Percentiles rank a stretch among this genome's conserved stretches.
Conservation (phyloP, 1,140 invertebrate genomes). For the Drosophila sp. region DNA sequence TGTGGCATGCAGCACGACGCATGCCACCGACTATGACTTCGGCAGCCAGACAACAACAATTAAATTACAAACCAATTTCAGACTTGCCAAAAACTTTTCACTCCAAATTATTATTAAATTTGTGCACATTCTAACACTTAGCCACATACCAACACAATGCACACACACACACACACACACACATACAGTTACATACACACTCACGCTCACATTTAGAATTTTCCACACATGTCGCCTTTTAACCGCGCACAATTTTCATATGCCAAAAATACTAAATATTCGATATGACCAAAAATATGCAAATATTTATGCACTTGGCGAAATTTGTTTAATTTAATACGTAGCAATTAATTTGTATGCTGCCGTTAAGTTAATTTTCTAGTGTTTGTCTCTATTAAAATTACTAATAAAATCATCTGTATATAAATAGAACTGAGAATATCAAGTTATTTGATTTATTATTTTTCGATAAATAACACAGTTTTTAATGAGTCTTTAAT, state of each 20-base stretch:
- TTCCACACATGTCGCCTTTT: conserved; percentile 73
- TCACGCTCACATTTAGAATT: conserved; percentile 20
- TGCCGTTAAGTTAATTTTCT: too few relatives aligned
- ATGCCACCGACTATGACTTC: not conserved
- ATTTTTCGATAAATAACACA: too few relatives aligned
- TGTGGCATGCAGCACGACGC: conserved; percentile 44
- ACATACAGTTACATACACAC: conserved; percentile 1
- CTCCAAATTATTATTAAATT: conserved; percentile 77
- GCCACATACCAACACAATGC: not conserved
- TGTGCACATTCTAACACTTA: conserved; percentile 30
- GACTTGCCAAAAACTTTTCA: conserved; percentile 38
- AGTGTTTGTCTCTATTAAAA: too few relatives aligned
- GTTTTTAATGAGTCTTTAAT: too few relatives aligned
- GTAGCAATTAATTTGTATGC: not conserved
- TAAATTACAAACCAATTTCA: conserved; percentile 80
- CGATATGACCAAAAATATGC: conserved; percentile 73
- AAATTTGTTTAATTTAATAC: not conserved
- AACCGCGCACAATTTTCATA: conserved; percentile 80
- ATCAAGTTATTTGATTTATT: too few relatives aligned
- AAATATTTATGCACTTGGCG: conserved; percentile 33
- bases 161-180: not conserved
- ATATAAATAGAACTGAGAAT: too few relatives aligned
- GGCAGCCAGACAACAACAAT: conserved; percentile 49
- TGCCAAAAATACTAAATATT: conserved; percentile 79
- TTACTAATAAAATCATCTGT: too few relatives aligned